Conservation (phyloP, 2,888 invertebrate genomes). For the Agrilus mali region DNA sequence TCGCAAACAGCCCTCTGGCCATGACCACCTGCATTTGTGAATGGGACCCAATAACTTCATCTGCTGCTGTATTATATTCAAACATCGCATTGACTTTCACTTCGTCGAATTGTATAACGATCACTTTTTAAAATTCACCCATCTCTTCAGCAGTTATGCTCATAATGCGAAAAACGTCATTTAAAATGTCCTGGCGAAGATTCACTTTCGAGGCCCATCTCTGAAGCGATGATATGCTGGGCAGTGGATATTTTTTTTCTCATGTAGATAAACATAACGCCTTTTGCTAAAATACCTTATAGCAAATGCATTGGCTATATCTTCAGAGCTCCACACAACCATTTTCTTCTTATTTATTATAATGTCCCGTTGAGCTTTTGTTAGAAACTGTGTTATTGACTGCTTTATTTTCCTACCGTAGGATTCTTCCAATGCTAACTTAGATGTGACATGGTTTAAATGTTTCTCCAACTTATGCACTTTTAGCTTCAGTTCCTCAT, state of each 20-base stretch:
- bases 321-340: conserved; percentile 8
- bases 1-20: conserved; percentile 14
- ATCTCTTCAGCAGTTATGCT: conserved; percentile 7
- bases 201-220: conserved; percentile 6
- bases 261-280: conserved; percentile 8
- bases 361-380: conserved; percentile 4
- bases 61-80: conserved; percentile 5
- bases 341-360: conserved; percentile 6
- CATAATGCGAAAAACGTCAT: conserved; percentile 6
- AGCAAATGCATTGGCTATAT: conserved; percentile 9
- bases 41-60: conserved; percentile 13
- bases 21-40: conserved; percentile 18
- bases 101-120: conserved; percentile 9
- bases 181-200: conserved; percentile 6
- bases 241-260: conserved; percentile 5
- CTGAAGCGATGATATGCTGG: conserved; percentile 6
- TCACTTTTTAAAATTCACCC: conserved; percentile 5
- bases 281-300: conserved; percentile 11
- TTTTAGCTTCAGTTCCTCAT: no score
- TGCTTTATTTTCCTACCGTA: neutral
- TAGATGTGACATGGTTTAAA: no score
- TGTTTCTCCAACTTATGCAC: no score
- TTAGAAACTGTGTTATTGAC: neutral
- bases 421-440: conserved; percentile 1
- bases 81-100: conserved; percentile 6